These are phyloP conservation scores for Drosophila cognata DNA, from an alignment of 2,888 invertebrate species.

Conservation along the genomic window DNA sequence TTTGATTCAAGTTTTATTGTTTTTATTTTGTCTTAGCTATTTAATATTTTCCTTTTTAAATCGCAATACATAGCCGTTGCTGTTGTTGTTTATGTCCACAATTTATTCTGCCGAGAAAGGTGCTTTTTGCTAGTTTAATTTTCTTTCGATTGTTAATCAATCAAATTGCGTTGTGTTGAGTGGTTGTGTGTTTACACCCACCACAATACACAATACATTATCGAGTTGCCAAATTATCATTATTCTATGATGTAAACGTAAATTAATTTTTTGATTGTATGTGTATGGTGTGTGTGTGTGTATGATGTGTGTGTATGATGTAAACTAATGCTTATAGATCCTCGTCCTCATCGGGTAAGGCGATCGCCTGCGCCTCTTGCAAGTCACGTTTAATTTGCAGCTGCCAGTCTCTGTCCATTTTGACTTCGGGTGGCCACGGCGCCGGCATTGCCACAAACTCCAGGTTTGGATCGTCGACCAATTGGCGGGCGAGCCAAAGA, in stretches of 20 bases:
- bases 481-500: slow-evolving; percentile 98
- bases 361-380: slow-evolving; percentile 97
- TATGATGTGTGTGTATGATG: slow-evolving; percentile 27
- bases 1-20: not conserved
- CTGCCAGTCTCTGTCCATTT: slow-evolving; percentile 99
- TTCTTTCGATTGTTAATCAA: not conserved
- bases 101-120: not conserved
- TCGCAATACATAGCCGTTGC: slow-evolving; percentile 11
- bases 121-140: slow-evolving; percentile 81
- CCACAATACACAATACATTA: too few species aligned
- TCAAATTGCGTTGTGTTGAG: not conserved
- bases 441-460: slow-evolving; percentile 99
- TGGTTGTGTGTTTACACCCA: not conserved
- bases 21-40: slow-evolving; percentile 42
- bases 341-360: slow-evolving; percentile 99
- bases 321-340: slow-evolving; percentile 89
- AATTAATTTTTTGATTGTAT: too few species aligned
- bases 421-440: slow-evolving; percentile 98
- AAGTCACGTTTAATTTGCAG: slow-evolving; percentile 98
- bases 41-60: slow-evolving; percentile 21
- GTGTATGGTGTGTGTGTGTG: too few species aligned
- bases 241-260: not conserved
- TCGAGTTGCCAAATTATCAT: too few species aligned
- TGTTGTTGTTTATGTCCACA: not conserved
- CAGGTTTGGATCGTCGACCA: slow-evolving; percentile 99